Percentiles rank a stretch among this genome's conserved stretches.
These are phyloP conservation scores for Dichetophora obliterata DNA, from an alignment of 2,888 invertebrate species.

Conservation along the genomic window DNA sequence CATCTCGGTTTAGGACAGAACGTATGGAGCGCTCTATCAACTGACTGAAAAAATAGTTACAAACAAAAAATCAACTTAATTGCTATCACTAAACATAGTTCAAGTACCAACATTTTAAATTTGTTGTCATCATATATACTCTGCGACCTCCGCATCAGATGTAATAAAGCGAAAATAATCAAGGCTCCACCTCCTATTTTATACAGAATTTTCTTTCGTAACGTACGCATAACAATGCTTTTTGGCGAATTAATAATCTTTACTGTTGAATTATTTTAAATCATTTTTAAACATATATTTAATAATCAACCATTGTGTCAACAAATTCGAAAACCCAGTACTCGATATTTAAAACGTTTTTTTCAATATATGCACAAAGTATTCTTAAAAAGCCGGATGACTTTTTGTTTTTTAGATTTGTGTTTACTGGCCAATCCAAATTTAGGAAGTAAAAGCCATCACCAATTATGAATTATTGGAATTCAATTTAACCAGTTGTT, in stretches of 20 bases:
- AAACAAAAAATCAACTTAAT: background rate
- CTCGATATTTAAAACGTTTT: too few species aligned
- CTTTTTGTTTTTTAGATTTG: too few species aligned
- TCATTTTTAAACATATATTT: too few species aligned
- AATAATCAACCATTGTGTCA: too few species aligned
- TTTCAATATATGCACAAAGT: too few species aligned
- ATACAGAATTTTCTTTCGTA: background rate
- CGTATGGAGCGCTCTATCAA: constrained; percentile 71
- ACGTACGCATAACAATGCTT: background rate
- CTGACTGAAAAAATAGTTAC: constrained; percentile 61
- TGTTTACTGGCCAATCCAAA: too few species aligned
- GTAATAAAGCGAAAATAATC: constrained; percentile 40
- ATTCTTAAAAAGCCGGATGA: too few species aligned
- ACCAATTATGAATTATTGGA: too few species aligned
- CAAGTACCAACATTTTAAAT: constrained; percentile 59
- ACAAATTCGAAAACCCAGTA: too few species aligned
- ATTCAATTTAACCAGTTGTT: too few species aligned
- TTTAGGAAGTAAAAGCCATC: too few species aligned
- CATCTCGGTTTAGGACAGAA: constrained; percentile 69
- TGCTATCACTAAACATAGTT: background rate
- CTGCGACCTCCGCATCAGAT: constrained; percentile 45
- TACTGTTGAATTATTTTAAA: too few species aligned
- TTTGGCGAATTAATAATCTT: background rate
- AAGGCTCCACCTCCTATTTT: constrained; percentile 43
- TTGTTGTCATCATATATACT: constrained; percentile 56